Conservation (phyloP, 2,113 vertebrate genomes). For the Cricetomys ansorgei region DNA sequence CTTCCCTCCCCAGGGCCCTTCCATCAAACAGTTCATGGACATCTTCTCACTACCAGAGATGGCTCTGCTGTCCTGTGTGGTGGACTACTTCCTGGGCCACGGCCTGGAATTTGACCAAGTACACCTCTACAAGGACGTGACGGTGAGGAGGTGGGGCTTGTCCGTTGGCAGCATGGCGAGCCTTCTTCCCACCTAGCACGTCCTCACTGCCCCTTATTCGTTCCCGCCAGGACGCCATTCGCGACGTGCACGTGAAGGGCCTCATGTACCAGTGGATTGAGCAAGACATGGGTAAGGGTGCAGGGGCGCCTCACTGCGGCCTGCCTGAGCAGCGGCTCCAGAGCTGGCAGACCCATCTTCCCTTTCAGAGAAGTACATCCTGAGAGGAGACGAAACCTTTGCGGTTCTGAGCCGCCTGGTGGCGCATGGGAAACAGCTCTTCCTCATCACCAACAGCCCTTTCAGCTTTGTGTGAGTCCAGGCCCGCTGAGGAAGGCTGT, state of each 20-base stretch:
- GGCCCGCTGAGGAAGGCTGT: accelerated
- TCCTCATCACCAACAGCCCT: slow-evolving; percentile 92
- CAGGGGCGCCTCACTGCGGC: accelerated
- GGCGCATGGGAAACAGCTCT: slow-evolving; percentile 89
- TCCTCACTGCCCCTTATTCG: slow-evolving; percentile 28
- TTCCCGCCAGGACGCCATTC: slow-evolving; percentile 87
- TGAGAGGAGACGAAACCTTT: slow-evolving; percentile 88
- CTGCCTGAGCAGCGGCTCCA: not conserved
- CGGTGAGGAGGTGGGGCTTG: slow-evolving; percentile 81
- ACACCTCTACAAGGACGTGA: slow-evolving; percentile 90
- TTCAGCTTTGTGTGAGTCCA: slow-evolving; percentile 91
- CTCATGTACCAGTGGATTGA: slow-evolving; percentile 92
- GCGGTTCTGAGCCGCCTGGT: slow-evolving; percentile 89
- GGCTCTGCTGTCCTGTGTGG: slow-evolving; percentile 89
- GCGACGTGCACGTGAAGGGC: slow-evolving; percentile 90
- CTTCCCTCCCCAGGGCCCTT: slow-evolving; percentile 84
- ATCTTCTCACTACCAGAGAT: slow-evolving; percentile 92
- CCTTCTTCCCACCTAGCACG: not conserved
- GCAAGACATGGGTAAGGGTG: slow-evolving; percentile 88
- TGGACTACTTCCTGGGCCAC: slow-evolving; percentile 89
- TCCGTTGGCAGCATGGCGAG: not conserved
- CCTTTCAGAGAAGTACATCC: slow-evolving; percentile 87
- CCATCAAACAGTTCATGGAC: slow-evolving; percentile 92
- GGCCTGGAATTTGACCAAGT: slow-evolving; percentile 90
- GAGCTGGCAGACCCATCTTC: not conserved